phyloP scores from a whole-genome alignment of 2,888 invertebrate species.

The Serripes groenlandicus region DNA sequence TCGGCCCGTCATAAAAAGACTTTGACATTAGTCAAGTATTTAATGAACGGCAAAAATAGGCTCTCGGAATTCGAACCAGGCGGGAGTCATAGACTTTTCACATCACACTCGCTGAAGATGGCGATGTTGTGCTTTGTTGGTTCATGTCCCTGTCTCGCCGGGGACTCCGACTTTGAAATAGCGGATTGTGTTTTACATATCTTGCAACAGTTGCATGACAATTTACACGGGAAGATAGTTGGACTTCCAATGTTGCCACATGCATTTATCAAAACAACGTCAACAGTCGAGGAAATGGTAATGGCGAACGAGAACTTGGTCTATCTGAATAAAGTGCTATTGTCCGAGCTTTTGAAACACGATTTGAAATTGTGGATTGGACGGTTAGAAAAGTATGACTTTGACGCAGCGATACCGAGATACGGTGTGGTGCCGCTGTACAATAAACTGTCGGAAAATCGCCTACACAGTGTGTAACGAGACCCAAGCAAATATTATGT shows the following conservation, averaged over 20 bases:
- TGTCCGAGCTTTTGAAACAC: constrained; percentile 21
- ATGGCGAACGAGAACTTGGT: not conserved
- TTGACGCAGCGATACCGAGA: constrained; percentile 9
- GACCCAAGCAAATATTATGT: too few species aligned
- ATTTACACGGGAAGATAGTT: constrained; percentile 1
- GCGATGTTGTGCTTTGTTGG: constrained; percentile 9
- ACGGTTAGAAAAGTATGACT: constrained; percentile 43
- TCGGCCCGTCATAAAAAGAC: constrained; percentile 30
- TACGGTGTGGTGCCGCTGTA: constrained; percentile 14
- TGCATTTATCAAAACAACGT: constrained; percentile 12
- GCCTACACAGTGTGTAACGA: not conserved
- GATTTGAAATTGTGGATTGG: constrained; percentile 55
- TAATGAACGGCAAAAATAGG: constrained; percentile 32
- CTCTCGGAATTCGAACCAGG: not conserved
- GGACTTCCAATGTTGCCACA: constrained; percentile 4
- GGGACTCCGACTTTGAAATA: constrained; percentile 11
- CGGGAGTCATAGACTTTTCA: not conserved
- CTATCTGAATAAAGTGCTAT: constrained; percentile 2
- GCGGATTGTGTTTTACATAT: constrained; percentile 16
- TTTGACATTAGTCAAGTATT: constrained; percentile 36
- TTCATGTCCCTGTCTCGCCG: constrained; percentile 13
- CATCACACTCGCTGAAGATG: constrained; percentile 17
- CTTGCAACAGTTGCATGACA: constrained; percentile 1
- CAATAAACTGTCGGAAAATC: constrained; percentile 12
- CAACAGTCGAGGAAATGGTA: not conserved